Percentiles rank a stretch among this genome's conserved stretches.
Conservation (phyloP, 2,113 vertebrate species). For the Neoarius graeffei region DNA sequence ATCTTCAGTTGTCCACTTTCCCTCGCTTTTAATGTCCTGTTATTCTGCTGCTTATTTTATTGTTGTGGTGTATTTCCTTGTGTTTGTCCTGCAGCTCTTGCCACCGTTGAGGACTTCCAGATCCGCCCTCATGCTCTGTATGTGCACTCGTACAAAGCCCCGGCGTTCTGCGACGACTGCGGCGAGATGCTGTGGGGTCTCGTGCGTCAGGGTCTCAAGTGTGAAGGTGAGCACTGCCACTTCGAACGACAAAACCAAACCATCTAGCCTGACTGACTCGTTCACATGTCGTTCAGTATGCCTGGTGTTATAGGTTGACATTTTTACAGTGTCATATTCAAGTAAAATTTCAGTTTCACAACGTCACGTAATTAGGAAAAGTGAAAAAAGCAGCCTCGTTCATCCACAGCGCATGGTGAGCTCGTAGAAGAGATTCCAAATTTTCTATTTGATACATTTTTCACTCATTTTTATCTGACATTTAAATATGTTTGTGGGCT, state of each 20-base stretch:
- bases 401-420: not conserved
- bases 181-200: slow-evolving; percentile 99
- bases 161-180: slow-evolving; percentile 98
- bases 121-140: slow-evolving; percentile 96
- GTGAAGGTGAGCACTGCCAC: slow-evolving; percentile 82
- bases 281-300: not conserved
- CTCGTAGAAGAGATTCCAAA: not conserved
- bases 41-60: not conserved
- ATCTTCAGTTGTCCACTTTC: not conserved
- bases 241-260: not conserved
- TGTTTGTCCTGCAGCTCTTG: slow-evolving; percentile 79
- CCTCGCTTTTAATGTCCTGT: not conserved
- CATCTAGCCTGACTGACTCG: not conserved
- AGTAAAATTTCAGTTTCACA: not conserved
- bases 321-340: not conserved
- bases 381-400: not conserved
- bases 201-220: slow-evolving; percentile 97
- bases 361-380: not conserved
- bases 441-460: not conserved
- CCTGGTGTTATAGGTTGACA: not conserved
- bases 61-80: not conserved
- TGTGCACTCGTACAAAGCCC: slow-evolving; percentile 98
- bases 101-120: slow-evolving; percentile 98
- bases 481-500: not conserved
- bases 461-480: not conserved